Evolutionary conservation across 2,113 vertebrate genomes (phyloP), one percentile per base, ranked within the genome.

Genomic region (Macrotus californicus): DNA sequence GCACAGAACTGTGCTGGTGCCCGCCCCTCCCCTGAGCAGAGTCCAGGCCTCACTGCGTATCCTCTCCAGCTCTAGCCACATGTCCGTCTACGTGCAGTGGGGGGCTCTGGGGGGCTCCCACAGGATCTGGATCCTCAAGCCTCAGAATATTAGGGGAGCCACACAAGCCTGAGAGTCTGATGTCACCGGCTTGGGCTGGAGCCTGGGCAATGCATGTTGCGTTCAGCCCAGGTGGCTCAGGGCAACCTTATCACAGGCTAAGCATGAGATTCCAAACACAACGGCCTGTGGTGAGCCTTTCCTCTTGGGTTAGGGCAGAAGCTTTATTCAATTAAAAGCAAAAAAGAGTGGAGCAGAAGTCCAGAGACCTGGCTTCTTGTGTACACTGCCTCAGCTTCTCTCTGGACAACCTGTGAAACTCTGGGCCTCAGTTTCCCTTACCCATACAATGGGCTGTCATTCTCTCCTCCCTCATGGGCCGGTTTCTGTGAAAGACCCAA

Each of bases 11-110:
- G 69, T 16, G 24, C n/a, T 41, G 43, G 36, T 6, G 0, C 31
- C 67, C 3, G 46, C n/a, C 56, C 76, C 43, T 39, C 29, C 43
- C 70, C 50, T 1, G 64, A 48, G 39, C 41, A 39, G 48, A 69
- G 72, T 31, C 31, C 12, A 6, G 41, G 46, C 50, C 75, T 77
- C 54, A 1, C 13, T 52, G 36, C 3, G 2, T 12, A 6, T 6
- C 19, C 22, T 75, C 10, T 54, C 7, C 46, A 36, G 46, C 41
- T 52, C 46, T 41, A 76, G 70, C 22, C 7, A 24, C 2, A 0
- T 0, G 1, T 22, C 36, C 67, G 79, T 24, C 22, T 3, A 0
- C 10, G 29, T 11, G 29, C 29, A 18, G n/a, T 2, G 18, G 41
- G 22, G 26, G 39, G 14, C 2, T n/a, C 31, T 16, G 12, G 19